These are phyloP conservation scores for Calyptomena viridis DNA, from an alignment of 2,113 vertebrate genomes.

Conservation along the genomic window DNA sequence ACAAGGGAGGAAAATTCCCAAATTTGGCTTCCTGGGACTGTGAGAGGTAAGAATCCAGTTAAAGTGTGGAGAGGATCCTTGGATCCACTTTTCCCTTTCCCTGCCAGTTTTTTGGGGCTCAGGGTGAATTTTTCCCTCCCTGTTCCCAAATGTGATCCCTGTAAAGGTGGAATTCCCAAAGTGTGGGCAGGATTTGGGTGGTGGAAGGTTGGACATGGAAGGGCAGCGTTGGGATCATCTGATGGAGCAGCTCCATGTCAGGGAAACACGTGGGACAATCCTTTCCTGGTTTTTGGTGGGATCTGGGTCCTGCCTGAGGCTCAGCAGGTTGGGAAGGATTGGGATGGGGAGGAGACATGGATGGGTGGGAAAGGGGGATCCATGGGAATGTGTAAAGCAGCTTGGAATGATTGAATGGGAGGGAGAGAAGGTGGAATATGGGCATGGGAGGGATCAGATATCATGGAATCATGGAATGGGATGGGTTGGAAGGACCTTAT, in stretches of 20 bases:
- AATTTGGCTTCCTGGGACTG: neutral
- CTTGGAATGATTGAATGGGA: neutral
- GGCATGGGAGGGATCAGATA: too few relatives aligned
- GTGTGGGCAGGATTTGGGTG: too few relatives aligned
- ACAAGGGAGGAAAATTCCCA: neutral
- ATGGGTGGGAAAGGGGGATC: neutral
- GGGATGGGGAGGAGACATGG: rapidly evolving
- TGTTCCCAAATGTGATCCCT: neutral
- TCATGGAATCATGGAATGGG: neutral
- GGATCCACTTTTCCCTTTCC: neutral
- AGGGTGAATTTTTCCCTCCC: too few relatives aligned
- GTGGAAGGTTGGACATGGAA: neutral
- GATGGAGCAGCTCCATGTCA: neutral
- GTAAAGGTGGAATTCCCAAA: rapidly evolving
- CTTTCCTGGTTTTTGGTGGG: neutral
- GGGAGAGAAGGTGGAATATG: neutral
- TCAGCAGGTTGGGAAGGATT: neutral
- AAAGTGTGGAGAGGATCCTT: neutral
- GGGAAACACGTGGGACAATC: rapidly evolving
- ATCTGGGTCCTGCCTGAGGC: neutral
- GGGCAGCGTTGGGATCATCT: neutral
- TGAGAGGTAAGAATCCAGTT: neutral
- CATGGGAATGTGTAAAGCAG: neutral
- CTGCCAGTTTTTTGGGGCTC: neutral
- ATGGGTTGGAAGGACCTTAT: neutral